These are phyloP conservation scores for Arenaria interpres DNA, from an alignment of 2,113 vertebrate species.

Conservation along the genomic window DNA sequence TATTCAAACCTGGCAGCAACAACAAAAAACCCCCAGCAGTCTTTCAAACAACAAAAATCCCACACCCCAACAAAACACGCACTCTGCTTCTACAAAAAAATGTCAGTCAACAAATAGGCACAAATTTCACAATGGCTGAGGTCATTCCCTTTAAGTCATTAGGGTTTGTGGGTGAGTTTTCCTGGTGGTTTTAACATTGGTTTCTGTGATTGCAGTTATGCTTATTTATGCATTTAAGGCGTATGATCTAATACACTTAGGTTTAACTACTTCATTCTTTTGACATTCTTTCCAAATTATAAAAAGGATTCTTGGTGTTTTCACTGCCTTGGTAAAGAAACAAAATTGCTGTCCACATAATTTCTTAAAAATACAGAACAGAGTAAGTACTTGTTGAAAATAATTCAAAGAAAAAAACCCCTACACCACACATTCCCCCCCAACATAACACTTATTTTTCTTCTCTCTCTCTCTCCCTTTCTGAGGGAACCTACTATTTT, in stretches of 20 bases:
- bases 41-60: slow-evolving; percentile 19
- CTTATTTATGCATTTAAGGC: slow-evolving; percentile 78
- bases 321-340: slow-evolving; percentile 79
- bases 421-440: background rate
- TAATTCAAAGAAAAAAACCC: background rate
- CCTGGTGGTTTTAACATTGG: slow-evolving; percentile 71
- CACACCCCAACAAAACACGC: background rate
- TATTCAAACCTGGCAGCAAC: slow-evolving; percentile 10
- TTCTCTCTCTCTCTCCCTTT: background rate
- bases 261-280: slow-evolving; percentile 77
- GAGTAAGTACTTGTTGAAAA: slow-evolving; percentile 56
- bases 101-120: slow-evolving; percentile 64
- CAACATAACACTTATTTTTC: background rate
- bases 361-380: slow-evolving; percentile 67
- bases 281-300: slow-evolving; percentile 80
- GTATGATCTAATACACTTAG: slow-evolving; percentile 76
- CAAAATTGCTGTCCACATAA: slow-evolving; percentile 77
- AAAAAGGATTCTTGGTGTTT: slow-evolving; percentile 78
- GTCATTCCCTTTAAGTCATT: slow-evolving; percentile 61
- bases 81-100: slow-evolving; percentile 41
- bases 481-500: background rate
- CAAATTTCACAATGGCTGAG: slow-evolving; percentile 70
- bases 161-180: slow-evolving; percentile 53
- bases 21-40: background rate
- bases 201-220: slow-evolving; percentile 74